These are phyloP conservation scores for Aphodius sticticus DNA, from an alignment of 2,888 invertebrate species.

Conservation along the genomic window DNA sequence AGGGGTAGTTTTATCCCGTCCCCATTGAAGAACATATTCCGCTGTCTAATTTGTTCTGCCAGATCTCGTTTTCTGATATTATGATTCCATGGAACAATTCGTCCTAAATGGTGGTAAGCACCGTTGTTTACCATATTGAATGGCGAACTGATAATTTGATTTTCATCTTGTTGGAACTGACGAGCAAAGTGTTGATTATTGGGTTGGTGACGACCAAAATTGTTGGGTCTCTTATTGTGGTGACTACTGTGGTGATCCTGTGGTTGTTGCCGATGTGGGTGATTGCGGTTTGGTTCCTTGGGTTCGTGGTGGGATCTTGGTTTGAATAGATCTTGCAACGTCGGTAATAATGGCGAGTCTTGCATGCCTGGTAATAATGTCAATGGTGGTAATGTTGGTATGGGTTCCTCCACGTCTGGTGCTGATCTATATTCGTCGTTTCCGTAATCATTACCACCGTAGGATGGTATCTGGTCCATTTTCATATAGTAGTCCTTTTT, in stretches of 20 bases:
- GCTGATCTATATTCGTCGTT: neutral
- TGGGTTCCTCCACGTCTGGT: neutral
- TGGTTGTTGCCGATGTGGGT: neutral
- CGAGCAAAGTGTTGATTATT: neutral
- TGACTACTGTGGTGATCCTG: neutral
- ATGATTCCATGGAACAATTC: slow-evolving; percentile 28
- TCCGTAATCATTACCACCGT: slow-evolving; percentile 7
- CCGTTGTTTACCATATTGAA: neutral
- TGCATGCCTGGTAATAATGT: slow-evolving; percentile 17
- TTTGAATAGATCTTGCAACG: neutral
- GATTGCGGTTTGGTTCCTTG: neutral
- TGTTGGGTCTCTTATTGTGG: neutral
- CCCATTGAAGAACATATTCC: slow-evolving; percentile 52
- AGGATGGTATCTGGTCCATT: neutral
- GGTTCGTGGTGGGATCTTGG: neutral
- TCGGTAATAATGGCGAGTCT: neutral
- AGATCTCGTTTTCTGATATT: slow-evolving; percentile 38
- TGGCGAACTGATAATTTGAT: slow-evolving; percentile 29
- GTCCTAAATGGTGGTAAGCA: slow-evolving; percentile 28
- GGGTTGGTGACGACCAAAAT: neutral
- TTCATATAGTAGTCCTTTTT: slow-evolving; percentile 9
- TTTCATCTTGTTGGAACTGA: slow-evolving; percentile 10
- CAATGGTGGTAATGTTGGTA: slow-evolving; percentile 32
- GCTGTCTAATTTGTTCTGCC: slow-evolving; percentile 35
- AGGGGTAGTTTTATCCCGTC: slow-evolving; percentile 57